Evolutionary conservation across 2,888 invertebrate species (phyloP), one percentile per base, ranked within the genome.

Genomic region (Volucella inflata): DNA sequence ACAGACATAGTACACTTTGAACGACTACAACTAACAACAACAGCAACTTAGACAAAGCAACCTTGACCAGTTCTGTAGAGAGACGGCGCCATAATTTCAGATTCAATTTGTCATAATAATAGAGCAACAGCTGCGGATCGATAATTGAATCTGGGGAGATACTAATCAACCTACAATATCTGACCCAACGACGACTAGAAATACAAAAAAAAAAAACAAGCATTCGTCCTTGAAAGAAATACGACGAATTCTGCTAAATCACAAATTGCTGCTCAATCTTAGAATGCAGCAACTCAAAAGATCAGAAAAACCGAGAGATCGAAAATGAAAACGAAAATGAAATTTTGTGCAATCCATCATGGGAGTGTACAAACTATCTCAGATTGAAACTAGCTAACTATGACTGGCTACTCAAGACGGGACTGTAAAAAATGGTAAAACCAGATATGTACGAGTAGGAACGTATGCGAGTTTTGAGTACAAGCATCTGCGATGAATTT

Each of bases 41-140:
- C 75, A 60, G 48, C 21, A 17, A 46, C 62, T 11, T 6, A 16
- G 44, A 62, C 62, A 44, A 10, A 76, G 57, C 72, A 81, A 77
- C 85, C 85, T 85, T 85, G 85, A 85, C 85, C 85, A 81, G 76
- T 81, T 80, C 62, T 44, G 67, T 30, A 55, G 17, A 44, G 53
- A 67, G 68, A 67, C 71, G 81, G 85, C 85, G 85, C 85, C 85
- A 85, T 81, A 76, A 77, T 72, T 85, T 77, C 44, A 57, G 68
- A 85, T 85, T 81, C 81, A 85, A 81, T 85, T 85, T 85, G 85
- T 85, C 81, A 67, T 85, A 85, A 85, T 85, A 77, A 85, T 72
- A 85, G 85, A 76, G 71, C 80, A 65, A 80, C 79, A 85, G 71
- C 76, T 68, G 85, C 36, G n/a, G 62, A 62, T 76, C 76, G 60